Base-by-base conservation (phyloP, 2,797 vertebrate species). In the Ceyx erithaca region DNA sequence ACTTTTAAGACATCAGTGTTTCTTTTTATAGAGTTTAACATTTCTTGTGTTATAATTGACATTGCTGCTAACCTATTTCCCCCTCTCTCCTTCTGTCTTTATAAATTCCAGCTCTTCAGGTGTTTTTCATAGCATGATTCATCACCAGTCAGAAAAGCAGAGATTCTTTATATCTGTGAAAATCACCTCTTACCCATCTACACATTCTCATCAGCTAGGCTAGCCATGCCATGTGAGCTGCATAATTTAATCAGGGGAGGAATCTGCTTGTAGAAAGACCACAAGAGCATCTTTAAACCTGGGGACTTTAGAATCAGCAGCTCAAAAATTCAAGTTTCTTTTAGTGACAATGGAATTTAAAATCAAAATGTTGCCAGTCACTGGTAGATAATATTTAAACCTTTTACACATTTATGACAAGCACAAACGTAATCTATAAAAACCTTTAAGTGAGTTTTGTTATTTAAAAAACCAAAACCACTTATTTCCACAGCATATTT, bases 21-120 rank as follows among this genome's bases (percentile, higher is more conserved):
- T 78, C 33, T 94, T 91, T 87, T 81, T 54, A 62, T 43, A 79
- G 21, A 64, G 31, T 66, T 75, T 45, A 91, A 14, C 30, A 76
- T 91, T 93, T 89, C 30, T 85, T 72, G 7, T 58, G 31, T 89
- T 80, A 86, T 26, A 95, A 82, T 70, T 92, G 43, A 72, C 72
- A 46, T 40, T 88, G 6, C 33, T 75, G 49, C 49, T 82, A 92
- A 78, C 17, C 22, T 92, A 76, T 91, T 30, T 14, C 28, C n/a
- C 41, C 11, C 80, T 86, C 80, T 79, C 23, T 77, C 26, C 23
- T 25, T 64, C 35, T 72, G 9, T 49, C n/a, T 75, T 46, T 89
- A 43, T 31, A 54, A 82, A 72, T 78, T 80, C 8, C 23, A 68
- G 0, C 28, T 84, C 41, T 78, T 87, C 33, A 70, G 12, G 55